Percentiles rank a stretch among this genome's conserved stretches.
These are phyloP conservation scores for Bostrychus sinensis DNA, from an alignment of 2,113 vertebrate species.

Conservation along the genomic window DNA sequence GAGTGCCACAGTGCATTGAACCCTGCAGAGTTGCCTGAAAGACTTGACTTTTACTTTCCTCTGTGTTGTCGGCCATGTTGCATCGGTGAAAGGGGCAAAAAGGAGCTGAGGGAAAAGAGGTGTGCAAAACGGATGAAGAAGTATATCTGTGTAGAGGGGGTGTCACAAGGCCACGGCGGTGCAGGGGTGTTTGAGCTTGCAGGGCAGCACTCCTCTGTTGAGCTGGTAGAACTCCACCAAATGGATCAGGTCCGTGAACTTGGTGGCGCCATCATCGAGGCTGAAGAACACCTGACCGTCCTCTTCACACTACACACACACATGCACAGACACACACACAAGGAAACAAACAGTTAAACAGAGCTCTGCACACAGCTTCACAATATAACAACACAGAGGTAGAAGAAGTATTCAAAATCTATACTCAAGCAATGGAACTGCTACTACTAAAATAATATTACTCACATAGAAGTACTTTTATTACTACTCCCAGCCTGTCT, in stretches of 20 bases:
- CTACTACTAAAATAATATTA: too few species aligned
- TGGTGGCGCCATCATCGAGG: slow-evolving; percentile 96
- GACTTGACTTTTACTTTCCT: slow-evolving; percentile 33
- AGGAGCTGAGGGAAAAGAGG: slow-evolving; percentile 39
- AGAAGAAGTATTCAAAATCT: too few species aligned
- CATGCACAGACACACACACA: too few species aligned
- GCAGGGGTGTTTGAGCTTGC: slow-evolving; percentile 98
- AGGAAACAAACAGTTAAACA: slow-evolving; percentile 22
- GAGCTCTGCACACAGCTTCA: not conserved
- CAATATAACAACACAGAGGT: not conserved
- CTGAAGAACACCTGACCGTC: slow-evolving; percentile 97
- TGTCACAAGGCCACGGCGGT: slow-evolving; percentile 98
- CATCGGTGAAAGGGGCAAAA: slow-evolving; percentile 16
- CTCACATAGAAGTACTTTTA: too few species aligned
- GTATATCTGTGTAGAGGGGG: slow-evolving; percentile 22
- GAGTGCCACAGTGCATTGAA: slow-evolving; percentile 10
- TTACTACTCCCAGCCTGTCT: too few species aligned
- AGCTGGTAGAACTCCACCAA: slow-evolving; percentile 99
- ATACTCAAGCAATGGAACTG: too few species aligned
- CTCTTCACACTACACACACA: slow-evolving; percentile 87
- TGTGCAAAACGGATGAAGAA: slow-evolving; percentile 55
- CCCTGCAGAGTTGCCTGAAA: slow-evolving; percentile 27
- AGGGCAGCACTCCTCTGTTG: slow-evolving; percentile 96
- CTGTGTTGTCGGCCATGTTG: slow-evolving; percentile 35
- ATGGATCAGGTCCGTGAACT: slow-evolving; percentile 98